Evolutionary conservation across 2,113 vertebrate genomes (phyloP), one percentile per base, ranked within the genome.

Genomic region (Peromyscus polionotus): DNA sequence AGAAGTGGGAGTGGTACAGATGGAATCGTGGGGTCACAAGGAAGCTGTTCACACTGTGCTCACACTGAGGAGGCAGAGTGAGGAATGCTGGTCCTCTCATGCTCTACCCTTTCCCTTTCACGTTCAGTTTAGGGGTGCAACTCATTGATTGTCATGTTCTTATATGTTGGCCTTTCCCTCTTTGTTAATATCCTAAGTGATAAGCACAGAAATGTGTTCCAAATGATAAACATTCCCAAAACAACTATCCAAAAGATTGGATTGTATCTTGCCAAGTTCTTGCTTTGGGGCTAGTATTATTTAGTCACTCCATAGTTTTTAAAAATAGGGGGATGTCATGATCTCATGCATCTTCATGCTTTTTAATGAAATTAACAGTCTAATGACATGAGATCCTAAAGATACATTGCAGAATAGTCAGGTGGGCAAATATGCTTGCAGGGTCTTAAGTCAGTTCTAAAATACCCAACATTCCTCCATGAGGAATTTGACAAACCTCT

Each of bases 71-170:
- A 28, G 24, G 26, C 26, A 65, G 63, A 31, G 10, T 28, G 1
- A 65, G 12, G 63, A 65, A 31, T 26, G 28, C 9, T 28, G 63
- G 26, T 65, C 63, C 26, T 65, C 26, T 65, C 63, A 65, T 65
- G 63, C 26, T 28, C 63, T 28, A 4, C 10, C 63, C 63, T 31
- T 13, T 1, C 63, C 2, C 10, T 65, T 28, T 12, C 1, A 5
- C 63, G 12, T 65, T 7, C 26, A 65, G 10, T 31, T 26, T 65
- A 65, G 63, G 63, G 28, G 63, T 12, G 10, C 63, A 65, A 65
- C 63, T 31, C 26, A 0, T 65, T 28, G 0, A 0, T 28, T 11
- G 1, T 65, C 63, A 65, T 0, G 1, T 65, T 65, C 63, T 0
- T 68, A 16, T 68, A 2, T 4, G 5, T 16, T 65, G 63, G 28